Base-by-base conservation (phyloP, 1,140 invertebrate species). In the Probaryconus sp. region DNA sequence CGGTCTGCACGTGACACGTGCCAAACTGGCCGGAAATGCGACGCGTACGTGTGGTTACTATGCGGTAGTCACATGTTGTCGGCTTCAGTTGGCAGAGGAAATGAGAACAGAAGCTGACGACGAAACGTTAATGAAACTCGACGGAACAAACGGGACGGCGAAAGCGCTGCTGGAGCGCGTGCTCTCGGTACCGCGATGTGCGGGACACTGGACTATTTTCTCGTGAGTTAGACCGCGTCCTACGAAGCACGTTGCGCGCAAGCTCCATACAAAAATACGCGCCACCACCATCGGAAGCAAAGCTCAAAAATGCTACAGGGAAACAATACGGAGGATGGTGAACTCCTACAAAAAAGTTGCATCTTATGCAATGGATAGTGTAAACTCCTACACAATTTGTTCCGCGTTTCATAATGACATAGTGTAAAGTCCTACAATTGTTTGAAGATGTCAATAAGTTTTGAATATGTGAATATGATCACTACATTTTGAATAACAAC, bases 191-290 rank as follows among this genome's bases (percentile, higher is more conserved):
- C 64, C 78, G 79, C 78, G 76, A 76, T 77, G 77, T 80, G 81
- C 82, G 80, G 68, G 60, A 77, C 76, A 84, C 82, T 84, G 82
- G 79, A 48, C 45, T 60, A 56, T 74, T 74, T 45, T 69, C 47
- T 64, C 55, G 74, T 75, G 78, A 78, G 76, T 78, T 73, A 63
- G 74, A 77, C 71, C 43, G 37, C 75, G 58, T 71, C 78, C 76
- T 72, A 72, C 47, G 61, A 78, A 78, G 76, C 72, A 75, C 76
- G 67, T 58, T 65, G 77, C 67, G 77, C 80, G 78, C 61, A 79
- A 77, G 73, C 56, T 71, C 79, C 64, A 76, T 78, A 68, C 63
- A 50, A 74, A 68, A 74, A 74, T 74, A 74, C 56, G 63, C 63
- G 42, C 71, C 63, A 68, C 55, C 56, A 28, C 26, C 16, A 30